These are phyloP conservation scores for Ctenosaura bakeri DNA, from an alignment of 2,797 vertebrate species.

Conservation along the genomic window DNA sequence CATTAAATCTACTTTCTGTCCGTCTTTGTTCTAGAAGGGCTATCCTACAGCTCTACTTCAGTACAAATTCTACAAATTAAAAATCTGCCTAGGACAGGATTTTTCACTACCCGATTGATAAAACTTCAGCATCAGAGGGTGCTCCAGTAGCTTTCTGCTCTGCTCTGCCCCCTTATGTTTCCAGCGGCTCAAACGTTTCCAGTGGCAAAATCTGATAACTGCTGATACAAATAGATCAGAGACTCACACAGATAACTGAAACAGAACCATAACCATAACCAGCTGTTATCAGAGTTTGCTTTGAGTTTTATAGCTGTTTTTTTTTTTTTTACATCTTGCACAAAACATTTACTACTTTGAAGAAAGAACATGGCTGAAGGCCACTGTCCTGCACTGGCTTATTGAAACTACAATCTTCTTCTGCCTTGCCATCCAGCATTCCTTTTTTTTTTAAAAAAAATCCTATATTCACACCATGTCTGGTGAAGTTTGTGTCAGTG, in stretches of 20 bases:
- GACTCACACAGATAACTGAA: background rate
- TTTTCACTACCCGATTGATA: background rate
- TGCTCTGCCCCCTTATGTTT: background rate
- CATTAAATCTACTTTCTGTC: background rate
- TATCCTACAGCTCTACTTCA: background rate
- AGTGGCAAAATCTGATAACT: background rate
- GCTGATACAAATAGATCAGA: background rate
- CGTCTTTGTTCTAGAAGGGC: too few species aligned
- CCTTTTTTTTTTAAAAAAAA: conserved; percentile 61
- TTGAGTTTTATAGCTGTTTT: background rate
- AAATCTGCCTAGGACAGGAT: background rate
- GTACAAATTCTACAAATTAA: background rate
- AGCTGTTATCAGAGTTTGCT: accelerated
- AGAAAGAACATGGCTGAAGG: conserved; percentile 21
- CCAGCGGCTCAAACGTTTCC: background rate
- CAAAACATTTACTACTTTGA: background rate
- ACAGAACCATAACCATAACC: background rate
- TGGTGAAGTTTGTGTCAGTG: conserved; percentile 80
- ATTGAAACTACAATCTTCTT: conserved; percentile 52
- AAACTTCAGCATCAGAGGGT: too few species aligned
- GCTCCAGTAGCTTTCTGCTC: background rate
- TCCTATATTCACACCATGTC: conserved; percentile 78
- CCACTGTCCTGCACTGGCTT: background rate
- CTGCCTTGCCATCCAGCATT: conserved; percentile 21
- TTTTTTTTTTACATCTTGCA: background rate